Percentiles rank a stretch among this genome's conserved stretches.
Evolutionary conservation across 37 sponge, comb jelly and placozoan species (phyloP).

Genomic region (Mnemiopsis leidyi): DNA sequence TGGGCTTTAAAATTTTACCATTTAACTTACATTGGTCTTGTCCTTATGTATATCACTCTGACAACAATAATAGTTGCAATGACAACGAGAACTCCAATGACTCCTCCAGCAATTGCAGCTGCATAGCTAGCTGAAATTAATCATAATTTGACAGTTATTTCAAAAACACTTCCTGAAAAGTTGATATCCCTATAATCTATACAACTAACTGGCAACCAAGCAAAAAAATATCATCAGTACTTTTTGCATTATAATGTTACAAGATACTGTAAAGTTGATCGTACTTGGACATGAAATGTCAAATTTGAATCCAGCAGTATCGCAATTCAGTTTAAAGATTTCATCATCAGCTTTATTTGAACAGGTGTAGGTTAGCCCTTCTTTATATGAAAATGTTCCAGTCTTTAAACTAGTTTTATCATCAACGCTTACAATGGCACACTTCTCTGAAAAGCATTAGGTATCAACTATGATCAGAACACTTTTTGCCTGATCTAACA

Average conservation of each 20-base stretch:
- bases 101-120: constrained; percentile 24
- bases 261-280: no score
- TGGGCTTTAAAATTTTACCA: no score
- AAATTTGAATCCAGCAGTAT: background rate
- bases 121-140: background rate
- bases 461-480: no score
- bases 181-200: no score
- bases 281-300: background rate
- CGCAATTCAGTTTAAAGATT: background rate
- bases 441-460: background rate
- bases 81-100: background rate
- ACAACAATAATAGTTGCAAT: background rate
- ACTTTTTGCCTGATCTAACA: no score
- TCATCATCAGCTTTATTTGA: background rate
- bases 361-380: background rate
- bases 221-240: no score
- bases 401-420: background rate
- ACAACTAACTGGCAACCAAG: no score
- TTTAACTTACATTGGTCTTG: background rate
- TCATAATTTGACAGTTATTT: no score
- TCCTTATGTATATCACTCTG: background rate
- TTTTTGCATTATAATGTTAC: no score
- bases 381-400: background rate
- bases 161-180: no score
- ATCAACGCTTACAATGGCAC: background rate